These are phyloP conservation scores for Allobates femoralis DNA, from an alignment of 2,797 vertebrate species.

Conservation along the genomic window DNA sequence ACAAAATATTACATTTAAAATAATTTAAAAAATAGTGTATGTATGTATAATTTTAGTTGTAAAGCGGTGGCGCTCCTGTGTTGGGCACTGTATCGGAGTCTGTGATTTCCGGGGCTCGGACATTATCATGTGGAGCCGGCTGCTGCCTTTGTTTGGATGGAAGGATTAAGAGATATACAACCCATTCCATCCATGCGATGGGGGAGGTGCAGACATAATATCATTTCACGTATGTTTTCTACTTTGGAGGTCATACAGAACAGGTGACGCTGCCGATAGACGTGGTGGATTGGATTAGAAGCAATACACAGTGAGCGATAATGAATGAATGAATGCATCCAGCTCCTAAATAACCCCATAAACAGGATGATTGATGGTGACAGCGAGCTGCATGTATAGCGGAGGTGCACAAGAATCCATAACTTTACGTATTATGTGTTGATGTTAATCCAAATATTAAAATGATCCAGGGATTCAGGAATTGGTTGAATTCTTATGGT, in stretches of 20 bases:
- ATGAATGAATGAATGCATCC: background rate
- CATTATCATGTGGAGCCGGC: slow-evolving; percentile 6
- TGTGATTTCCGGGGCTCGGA: background rate
- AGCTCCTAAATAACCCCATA: no score
- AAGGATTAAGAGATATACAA: slow-evolving; percentile 44
- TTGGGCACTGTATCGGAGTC: background rate
- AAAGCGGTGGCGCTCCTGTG: background rate
- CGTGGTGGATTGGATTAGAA: background rate
- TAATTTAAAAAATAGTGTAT: no score
- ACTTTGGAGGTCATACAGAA: background rate
- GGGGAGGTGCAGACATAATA: slow-evolving; percentile 13
- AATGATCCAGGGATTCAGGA: no score
- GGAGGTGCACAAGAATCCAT: no score
- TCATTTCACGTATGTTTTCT: background rate
- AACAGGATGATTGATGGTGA: no score
- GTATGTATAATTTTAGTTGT: background rate
- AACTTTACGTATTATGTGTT: no score
- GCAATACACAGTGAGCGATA: no score
- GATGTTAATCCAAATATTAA: no score
- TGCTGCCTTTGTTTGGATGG: slow-evolving; percentile 41
- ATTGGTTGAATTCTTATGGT: no score
- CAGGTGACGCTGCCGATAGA: background rate
- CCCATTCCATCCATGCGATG: slow-evolving; percentile 22
- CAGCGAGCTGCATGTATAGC: no score
- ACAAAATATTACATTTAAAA: no score